Base-by-base conservation (phyloP, 2,888 invertebrate species). In the Tridacna gigas region DNA sequence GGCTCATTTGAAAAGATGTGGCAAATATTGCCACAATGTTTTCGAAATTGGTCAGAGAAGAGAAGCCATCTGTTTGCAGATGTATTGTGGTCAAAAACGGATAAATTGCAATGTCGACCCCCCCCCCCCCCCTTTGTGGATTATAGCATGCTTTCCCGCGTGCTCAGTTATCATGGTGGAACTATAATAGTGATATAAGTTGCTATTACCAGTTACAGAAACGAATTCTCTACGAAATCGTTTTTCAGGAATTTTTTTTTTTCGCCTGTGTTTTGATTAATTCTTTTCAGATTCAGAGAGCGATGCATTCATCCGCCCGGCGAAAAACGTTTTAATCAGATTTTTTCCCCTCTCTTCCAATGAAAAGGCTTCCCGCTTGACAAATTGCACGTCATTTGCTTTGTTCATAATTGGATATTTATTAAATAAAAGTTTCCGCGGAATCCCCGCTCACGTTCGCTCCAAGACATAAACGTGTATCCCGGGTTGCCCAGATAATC, bases 361-460 rank as follows among this genome's bases (percentile, higher is more conserved):
- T 63, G 71, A 84, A 86, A 80, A 75, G 80, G 80, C 86, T 88
- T 88, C 83, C 82, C 86, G 88, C 82, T 86, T 91, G 91, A 91
- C 91, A 90, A 91, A 92, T 92, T 91, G 90, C 89, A 89, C 90
- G 91, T 90, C 91, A 90, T 86, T 88, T 80, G 88, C 71, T 83
- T 87, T 83, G 84, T 84, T 85, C 88, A 88, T 92, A 91, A 92
- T 92, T 91, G 89, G 90, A 90, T 90, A 88, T 91, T 91, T 91
- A 92, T 92, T 91, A 82, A 91, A 92, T 92, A 91, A 92, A 90
- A 89, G 69, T 87, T 85, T 74, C 80, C 77, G 63, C 74, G 77
- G 73, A 79, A 80, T 85, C 82, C 77, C 78, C 48, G 51, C 76
- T 79, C 80, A 80, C 85, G 82, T 79, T 85, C 63, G 65, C 63